Conservation (phyloP, 2,113 vertebrate genomes). For the Zootoca vivipara region DNA sequence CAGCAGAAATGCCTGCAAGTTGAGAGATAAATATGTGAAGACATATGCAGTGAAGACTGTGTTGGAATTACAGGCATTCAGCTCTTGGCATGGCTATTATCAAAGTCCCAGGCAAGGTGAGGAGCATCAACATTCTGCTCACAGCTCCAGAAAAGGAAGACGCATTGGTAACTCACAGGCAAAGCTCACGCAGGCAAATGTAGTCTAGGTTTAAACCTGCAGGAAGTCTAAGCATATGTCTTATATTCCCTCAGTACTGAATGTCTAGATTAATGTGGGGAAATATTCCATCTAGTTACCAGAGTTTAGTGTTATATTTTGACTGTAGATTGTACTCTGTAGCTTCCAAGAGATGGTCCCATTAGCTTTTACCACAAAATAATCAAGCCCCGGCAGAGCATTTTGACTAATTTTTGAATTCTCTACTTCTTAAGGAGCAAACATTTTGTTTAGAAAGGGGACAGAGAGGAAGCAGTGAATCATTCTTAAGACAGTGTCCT, state of each 20-base stretch:
- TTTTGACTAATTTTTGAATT: background rate
- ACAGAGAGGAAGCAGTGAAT: background rate
- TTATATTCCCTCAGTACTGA: conserved; percentile 26
- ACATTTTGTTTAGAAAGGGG: background rate
- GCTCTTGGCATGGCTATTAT: conserved; percentile 8
- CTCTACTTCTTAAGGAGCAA: background rate
- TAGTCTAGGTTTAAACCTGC: background rate
- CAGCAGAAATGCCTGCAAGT: conserved; percentile 54
- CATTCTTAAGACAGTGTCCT: background rate
- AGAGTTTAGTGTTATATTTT: conserved; percentile 35
- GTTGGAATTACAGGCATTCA: conserved; percentile 36
- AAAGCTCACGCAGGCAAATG: background rate
- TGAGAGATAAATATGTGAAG: conserved; percentile 56
- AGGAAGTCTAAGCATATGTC: background rate
- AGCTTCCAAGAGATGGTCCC: conserved; percentile 3
- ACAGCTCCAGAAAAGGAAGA: rapidly evolving
- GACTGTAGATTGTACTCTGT: conserved; percentile 12
- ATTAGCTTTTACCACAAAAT: background rate
- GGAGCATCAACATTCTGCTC: conserved; percentile 33
- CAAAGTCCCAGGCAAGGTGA: conserved; percentile 33
- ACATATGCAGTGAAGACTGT: conserved; percentile 55
- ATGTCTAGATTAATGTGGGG: too few species aligned
- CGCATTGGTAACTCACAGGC: background rate
- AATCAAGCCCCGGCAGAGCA: background rate
- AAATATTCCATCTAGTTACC: background rate